phyloP scores from a whole-genome alignment of 2,113 vertebrate species.

The Peucedramus taeniatus region DNA sequence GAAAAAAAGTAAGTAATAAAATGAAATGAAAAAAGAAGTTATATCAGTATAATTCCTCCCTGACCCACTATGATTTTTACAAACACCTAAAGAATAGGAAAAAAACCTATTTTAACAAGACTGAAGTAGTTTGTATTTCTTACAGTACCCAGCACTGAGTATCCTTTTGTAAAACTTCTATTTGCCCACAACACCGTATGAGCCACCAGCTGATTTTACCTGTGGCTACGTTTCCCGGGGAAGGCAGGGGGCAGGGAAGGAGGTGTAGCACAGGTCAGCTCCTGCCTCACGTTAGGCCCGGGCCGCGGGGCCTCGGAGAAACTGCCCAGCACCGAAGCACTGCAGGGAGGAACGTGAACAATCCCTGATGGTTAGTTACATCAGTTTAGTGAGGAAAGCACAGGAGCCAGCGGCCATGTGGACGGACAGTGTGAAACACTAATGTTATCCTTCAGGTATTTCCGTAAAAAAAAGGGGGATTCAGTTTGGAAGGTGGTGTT shows the following conservation, averaged over 20 bases:
- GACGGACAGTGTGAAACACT: neutral
- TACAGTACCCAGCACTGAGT: neutral
- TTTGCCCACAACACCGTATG: neutral
- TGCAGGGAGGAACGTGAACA: neutral
- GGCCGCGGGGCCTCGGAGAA: neutral
- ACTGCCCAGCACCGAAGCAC: neutral
- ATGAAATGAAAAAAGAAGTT: neutral
- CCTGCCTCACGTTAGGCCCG: neutral
- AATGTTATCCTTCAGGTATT: neutral
- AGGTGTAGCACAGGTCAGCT: neutral
- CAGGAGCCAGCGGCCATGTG: neutral
- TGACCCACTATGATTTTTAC: neutral
- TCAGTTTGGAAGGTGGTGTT: neutral
- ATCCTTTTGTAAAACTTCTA: too few relatives aligned
- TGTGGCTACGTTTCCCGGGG: neutral
- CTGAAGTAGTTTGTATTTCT: neutral
- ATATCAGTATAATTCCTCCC: neutral
- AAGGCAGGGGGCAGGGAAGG: neutral
- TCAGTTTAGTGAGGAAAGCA: constrained; percentile 2
- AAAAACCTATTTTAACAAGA: neutral
- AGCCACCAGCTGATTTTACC: neutral
- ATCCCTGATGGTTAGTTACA: neutral
- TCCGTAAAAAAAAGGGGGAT: neutral
- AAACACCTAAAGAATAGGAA: neutral
- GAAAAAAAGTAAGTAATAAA: neutral